These are phyloP conservation scores for Bergia puertoricense DNA, from an alignment of 92 coral and sea anemone genomes.

Conservation along the genomic window DNA sequence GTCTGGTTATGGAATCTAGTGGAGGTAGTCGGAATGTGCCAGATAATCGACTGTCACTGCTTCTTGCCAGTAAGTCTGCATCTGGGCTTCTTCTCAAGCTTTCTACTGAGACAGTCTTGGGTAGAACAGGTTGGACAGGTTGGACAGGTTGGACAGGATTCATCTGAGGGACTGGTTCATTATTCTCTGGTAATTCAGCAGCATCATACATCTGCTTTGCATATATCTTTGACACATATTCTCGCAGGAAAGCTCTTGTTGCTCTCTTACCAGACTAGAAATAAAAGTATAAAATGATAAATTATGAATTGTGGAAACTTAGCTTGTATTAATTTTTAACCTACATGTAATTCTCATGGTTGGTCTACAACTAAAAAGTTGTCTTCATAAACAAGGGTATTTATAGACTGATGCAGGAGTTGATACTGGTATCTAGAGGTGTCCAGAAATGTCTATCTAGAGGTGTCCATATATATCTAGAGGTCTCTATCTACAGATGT, in stretches of 20 bases:
- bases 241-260: slow-evolving; percentile 93
- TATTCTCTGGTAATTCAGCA: slow-evolving; percentile 10
- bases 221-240: slow-evolving; percentile 51
- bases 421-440: too few species aligned
- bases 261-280: slow-evolving; percentile 93
- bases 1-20: slow-evolving; percentile 1
- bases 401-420: too few species aligned
- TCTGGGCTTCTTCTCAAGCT: slow-evolving; percentile 14
- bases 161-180: neutral
- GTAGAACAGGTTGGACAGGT: slow-evolving; percentile 10
- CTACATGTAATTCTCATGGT: neutral
- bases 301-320: neutral
- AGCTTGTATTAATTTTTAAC: neutral
- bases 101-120: slow-evolving; percentile 15
- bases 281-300: neutral
- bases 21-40: slow-evolving; percentile 60
- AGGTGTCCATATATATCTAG: too few species aligned
- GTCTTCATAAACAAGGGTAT: too few species aligned
- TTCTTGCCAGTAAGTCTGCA: neutral
- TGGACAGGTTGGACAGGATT: slow-evolving; percentile 21
- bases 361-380: neutral
- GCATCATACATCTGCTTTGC: slow-evolving; percentile 43
- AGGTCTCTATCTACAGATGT: too few species aligned
- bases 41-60: slow-evolving; percentile 20
- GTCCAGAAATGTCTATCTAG: too few species aligned